phyloP scores from a whole-genome alignment of 1,140 invertebrate genomes.

The Orius insidiosus region DNA sequence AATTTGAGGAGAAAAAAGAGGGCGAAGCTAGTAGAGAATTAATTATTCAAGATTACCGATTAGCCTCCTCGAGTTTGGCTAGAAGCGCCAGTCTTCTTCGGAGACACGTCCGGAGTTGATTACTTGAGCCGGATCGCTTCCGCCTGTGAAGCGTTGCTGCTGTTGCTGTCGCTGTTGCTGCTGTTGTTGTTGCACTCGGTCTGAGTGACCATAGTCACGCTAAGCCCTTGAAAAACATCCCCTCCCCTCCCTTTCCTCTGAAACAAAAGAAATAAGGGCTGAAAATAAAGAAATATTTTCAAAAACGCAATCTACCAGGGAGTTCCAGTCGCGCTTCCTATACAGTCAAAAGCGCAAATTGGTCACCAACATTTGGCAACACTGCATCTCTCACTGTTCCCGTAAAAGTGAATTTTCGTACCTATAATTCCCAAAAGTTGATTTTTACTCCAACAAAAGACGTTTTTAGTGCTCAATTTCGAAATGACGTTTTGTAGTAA shows the following conservation, averaged over 20 bases:
- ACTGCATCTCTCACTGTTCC: too few species aligned
- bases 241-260: conserved; percentile 24
- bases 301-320: too few species aligned
- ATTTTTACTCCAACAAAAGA: too few species aligned
- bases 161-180: conserved; percentile 3
- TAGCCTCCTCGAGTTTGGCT: conserved; percentile 85
- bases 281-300: too few species aligned
- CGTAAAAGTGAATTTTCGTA: too few species aligned
- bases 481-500: too few species aligned
- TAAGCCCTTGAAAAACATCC: conserved; percentile 25
- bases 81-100: conserved; percentile 58
- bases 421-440: too few species aligned
- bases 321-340: too few species aligned
- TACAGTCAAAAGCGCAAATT: too few species aligned
- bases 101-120: conserved; percentile 30
- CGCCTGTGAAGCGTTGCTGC: not conserved
- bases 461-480: too few species aligned
- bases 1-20: not conserved
- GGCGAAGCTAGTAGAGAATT: not conserved
- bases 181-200: conserved; percentile 21
- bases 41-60: conserved; percentile 36
- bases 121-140: conserved; percentile 12
- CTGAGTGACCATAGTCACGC: conserved; percentile 21
- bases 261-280: too few species aligned
- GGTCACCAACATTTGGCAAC: too few species aligned